Evolutionary conservation across 2,797 vertebrate genomes (phyloP).

Genomic region (Ptychobarbus kaznakovi): DNA sequence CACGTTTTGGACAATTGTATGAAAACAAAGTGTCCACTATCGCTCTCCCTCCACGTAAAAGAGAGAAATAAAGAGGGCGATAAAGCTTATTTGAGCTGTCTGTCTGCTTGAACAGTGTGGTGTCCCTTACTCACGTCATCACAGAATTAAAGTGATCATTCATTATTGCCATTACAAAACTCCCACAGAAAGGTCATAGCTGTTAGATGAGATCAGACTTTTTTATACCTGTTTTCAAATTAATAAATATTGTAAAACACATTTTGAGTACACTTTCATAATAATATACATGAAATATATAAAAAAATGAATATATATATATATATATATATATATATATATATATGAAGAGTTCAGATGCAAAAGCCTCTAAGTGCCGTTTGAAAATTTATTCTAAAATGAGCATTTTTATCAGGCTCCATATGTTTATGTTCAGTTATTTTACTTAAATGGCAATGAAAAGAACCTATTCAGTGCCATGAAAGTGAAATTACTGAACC

Average conservation of each 20-base stretch:
- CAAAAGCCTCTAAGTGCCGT: too few relatives aligned
- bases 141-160: conserved; percentile 34
- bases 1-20: conserved; percentile 66
- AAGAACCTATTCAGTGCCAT: too few relatives aligned
- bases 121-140: conserved; percentile 25
- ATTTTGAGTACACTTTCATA: neutral
- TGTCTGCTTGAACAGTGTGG: conserved; percentile 53
- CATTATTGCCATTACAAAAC: conserved; percentile 19
- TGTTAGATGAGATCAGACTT: conserved; percentile 3
- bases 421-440: too few relatives aligned
- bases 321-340: neutral
- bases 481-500: too few relatives aligned
- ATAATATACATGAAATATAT: neutral
- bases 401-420: too few relatives aligned
- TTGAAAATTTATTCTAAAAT: too few relatives aligned
- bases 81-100: conserved; percentile 50
- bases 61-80: conserved; percentile 58
- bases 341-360: neutral
- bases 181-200: neutral
- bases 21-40: conserved; percentile 64
- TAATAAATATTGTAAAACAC: neutral
- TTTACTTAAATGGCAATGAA: too few relatives aligned
- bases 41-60: conserved; percentile 57
- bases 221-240: neutral
- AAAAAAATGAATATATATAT: neutral